Conservation (phyloP, 2,888 invertebrate genomes). For the Agonum fuliginosum region DNA sequence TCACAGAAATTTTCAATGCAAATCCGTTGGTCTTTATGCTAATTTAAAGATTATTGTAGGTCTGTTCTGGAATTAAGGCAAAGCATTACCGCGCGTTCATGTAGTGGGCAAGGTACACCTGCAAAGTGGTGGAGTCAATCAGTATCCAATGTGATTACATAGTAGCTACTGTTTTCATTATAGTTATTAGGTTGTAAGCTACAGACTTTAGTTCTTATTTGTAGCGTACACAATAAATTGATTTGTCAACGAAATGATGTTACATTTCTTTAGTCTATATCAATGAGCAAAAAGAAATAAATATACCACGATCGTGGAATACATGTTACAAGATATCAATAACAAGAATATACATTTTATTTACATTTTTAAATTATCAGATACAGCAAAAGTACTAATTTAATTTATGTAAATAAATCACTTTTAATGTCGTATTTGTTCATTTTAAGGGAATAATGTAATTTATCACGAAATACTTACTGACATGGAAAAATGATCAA, state of each 20-base stretch:
- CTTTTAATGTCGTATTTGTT: too few species aligned
- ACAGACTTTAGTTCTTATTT: not conserved
- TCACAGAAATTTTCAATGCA: constrained; percentile 44
- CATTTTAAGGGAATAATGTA: too few species aligned
- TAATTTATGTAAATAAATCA: too few species aligned
- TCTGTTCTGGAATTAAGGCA: constrained; percentile 12
- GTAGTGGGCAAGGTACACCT: not conserved
- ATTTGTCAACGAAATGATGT: not conserved
- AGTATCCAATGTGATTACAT: not conserved
- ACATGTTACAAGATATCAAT: too few species aligned
- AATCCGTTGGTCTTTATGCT: constrained; percentile 50
- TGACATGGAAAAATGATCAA: too few species aligned
- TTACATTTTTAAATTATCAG: too few species aligned
- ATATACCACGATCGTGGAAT: too few species aligned
- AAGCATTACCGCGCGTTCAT: constrained; percentile 5
- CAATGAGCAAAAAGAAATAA: too few species aligned
- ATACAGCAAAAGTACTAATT: too few species aligned
- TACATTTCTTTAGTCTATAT: too few species aligned
- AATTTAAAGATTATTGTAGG: constrained; percentile 44
- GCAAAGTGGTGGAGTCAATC: not conserved
- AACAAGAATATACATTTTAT: too few species aligned
- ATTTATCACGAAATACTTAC: too few species aligned
- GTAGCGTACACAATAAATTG: not conserved
- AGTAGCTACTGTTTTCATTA: not conserved
- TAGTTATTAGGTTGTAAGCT: constrained; percentile 14